phyloP scores from a whole-genome alignment of 2,888 invertebrate genomes.

The Polyommatus icarus region DNA sequence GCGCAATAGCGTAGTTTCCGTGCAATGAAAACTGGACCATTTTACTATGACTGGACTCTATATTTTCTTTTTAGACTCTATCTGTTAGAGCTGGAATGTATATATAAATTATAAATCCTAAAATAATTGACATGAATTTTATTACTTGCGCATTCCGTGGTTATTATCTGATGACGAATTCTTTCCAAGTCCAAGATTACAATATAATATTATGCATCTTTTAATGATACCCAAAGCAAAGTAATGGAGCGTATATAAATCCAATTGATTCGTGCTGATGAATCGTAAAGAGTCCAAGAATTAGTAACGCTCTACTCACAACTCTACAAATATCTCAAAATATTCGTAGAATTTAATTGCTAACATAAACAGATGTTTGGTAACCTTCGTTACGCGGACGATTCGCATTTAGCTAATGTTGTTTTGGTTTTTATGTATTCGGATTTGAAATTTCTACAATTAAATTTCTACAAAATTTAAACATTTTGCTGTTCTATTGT shows the following conservation, averaged over 20 bases:
- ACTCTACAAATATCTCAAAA: neutral
- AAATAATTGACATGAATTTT: neutral
- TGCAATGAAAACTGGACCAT: no score
- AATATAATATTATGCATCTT: neutral
- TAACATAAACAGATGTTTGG: slow-evolving; percentile 23
- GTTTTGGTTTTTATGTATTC: neutral
- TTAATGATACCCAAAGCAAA: neutral
- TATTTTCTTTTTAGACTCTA: no score
- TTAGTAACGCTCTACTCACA: neutral
- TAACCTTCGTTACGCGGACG: slow-evolving; percentile 28
- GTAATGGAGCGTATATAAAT: neutral
- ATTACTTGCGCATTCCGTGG: neutral
- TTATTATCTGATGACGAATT: neutral
- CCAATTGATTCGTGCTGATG: neutral
- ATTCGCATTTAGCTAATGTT: slow-evolving; percentile 3
- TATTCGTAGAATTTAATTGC: slow-evolving; percentile 22
- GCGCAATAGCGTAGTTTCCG: no score
- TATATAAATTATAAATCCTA: no score
- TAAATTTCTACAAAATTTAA: no score
- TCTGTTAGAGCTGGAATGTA: neutral
- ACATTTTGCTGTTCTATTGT: neutral
- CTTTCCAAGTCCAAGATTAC: neutral
- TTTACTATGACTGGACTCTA: no score
- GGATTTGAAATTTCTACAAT: neutral
- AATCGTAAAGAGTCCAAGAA: neutral